Evolutionary conservation across 2,113 vertebrate species (phyloP), one percentile per base, ranked within the genome.

Genomic region (Urocitellus parryii): DNA sequence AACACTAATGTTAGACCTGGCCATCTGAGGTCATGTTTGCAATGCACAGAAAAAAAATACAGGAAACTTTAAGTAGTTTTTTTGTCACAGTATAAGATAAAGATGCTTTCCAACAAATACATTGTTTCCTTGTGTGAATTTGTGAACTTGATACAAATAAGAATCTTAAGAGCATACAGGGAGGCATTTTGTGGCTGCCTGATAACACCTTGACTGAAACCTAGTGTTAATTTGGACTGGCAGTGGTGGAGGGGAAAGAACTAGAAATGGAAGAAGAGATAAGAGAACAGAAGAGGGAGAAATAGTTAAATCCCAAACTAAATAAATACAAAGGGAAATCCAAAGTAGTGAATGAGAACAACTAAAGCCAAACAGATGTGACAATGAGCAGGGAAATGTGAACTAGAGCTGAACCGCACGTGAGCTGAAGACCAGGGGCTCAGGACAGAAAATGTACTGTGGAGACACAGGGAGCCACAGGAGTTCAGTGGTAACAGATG

Each of bases 81-180:
- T 96, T 95, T n/a, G 34, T 89, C 58, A 34, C 72, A 53, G 63
- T 56, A 48, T 9, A 63, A 87, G 39, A 37, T 85, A 91, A 74
- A 95, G 84, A 61, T 53, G 25, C 70, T 86, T 91, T 79, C 34
- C 72, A 18, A 79, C 56, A 89, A 82, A 80, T 14, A 25, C 0
- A 0, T 4, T 34, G 73, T 42, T 65, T 96, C 51, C n/a, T 5
- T 32, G 4, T 84, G 32, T 92, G 94, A 74, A 88, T 67, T 39
- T 81, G 82, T 93, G 83, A 94, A 82, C 89, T 67, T 48, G 70
- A 65, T 74, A 63, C 73, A 42, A 65, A 37, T 56, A 39, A 78
- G n/a, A 92, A 51, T 5, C 72, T 79, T 82, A 9, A 88, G 32
- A 25, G 5, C 39, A 24, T 51, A 53, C 48, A 72, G 61, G 56